Conservation (phyloP, 1,140 invertebrate genomes). For the Anadara kagoshimensis region DNA sequence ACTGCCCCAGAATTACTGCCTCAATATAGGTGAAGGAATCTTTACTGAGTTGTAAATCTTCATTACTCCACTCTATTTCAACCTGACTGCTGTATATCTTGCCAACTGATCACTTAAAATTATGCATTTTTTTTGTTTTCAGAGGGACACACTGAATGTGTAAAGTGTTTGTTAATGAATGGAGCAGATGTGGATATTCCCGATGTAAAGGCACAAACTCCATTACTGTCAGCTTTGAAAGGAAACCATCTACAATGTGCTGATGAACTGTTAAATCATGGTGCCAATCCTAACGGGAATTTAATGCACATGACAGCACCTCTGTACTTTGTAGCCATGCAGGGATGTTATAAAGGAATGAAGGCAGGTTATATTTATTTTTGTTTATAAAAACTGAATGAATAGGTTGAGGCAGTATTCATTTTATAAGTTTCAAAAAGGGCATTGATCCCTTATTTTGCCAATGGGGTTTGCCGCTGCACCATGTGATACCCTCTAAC, state of each 20-base stretch:
- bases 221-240: slow-evolving; percentile 7
- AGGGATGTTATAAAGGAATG: slow-evolving; percentile 10
- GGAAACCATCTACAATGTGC: slow-evolving; percentile 6
- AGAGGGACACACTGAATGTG: slow-evolving; percentile 8
- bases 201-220: slow-evolving; percentile 11
- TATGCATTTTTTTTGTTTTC: no score
- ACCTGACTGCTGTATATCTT: neutral
- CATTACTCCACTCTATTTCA: neutral
- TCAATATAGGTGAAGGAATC: no score
- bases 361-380: neutral
- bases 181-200: slow-evolving; percentile 3
- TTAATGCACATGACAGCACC: slow-evolving; percentile 4
- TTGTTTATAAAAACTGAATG: no score
- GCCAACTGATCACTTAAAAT: no score
- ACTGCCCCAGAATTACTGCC: no score
- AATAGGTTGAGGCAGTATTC: no score
- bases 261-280: neutral
- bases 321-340: slow-evolving; percentile 5
- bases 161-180: neutral
- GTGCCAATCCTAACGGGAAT: slow-evolving; percentile 8
- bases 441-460: no score
- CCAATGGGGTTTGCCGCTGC: no score
- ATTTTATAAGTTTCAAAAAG: no score
- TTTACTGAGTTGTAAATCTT: no score
- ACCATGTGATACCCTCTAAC: no score